Evolutionary conservation across 2,888 invertebrate genomes (phyloP), one percentile per base, ranked within the genome.

Genomic region (Leptinotarsa haldemani): DNA sequence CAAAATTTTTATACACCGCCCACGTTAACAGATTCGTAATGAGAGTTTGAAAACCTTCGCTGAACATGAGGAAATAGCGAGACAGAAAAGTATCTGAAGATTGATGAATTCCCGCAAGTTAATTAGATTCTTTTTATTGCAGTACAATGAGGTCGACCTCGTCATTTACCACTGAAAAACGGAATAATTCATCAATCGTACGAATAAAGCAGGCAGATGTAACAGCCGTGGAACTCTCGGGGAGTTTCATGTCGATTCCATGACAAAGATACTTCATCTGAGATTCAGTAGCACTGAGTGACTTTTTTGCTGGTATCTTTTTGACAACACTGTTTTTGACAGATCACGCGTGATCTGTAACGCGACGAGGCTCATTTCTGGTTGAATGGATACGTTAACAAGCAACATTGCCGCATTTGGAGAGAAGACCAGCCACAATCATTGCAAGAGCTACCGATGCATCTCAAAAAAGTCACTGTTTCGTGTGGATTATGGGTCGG

Each of bases 61-160:
- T 20, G 56, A 56, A 56, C 12, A 20, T 56, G 56, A 56, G 13
- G 22, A 20, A 56, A 22, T 56, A 20, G 20, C 56, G 56, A 56
- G 22, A 56, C 16, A 22, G 56, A 22, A 20, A 56, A 56, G 20
- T 56, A 56, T 56, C 56, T 20, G 56, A 56, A 56, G 56, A 56
- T 56, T 56, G 56, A 56, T 56, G 56, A 12, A 22, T 56, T 56
- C 56, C 56, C 56, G 4, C 20, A 20, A 56, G 56, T 56, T 22
- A 56, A 56, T 56, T 56, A 56, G 7, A 56, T 56, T 22, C 22
- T 56, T 56, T 56, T 56, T 22, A 56, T 22, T 56, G 20, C 18
- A 22, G 5, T 15, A 56, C 56, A 56, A 56, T 22, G 56, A 22
- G 56, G 56, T 56, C 56, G 56, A 56, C 56, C 56, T 56, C 56